Conservation (phyloP, 2,888 invertebrate genomes). For the Druceiella hillmani region DNA sequence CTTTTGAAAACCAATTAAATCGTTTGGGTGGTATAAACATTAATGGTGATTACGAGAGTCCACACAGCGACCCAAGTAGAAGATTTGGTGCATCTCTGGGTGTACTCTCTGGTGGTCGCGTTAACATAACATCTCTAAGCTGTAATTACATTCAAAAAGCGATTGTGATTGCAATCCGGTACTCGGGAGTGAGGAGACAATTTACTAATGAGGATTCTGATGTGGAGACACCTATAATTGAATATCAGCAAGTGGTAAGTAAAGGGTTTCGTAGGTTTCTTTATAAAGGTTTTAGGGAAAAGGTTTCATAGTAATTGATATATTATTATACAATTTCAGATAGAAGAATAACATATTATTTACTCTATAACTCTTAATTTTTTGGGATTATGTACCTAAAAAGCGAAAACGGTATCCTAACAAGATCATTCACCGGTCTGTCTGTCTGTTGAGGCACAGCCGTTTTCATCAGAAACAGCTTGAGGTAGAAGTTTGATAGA, state of each 20-base stretch:
- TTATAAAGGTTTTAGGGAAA: too few species aligned
- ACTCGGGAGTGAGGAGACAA: slow-evolving; percentile 81
- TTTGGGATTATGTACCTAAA: too few species aligned
- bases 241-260: slow-evolving; percentile 82
- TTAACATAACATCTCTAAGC: slow-evolving; percentile 62
- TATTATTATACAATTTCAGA: too few species aligned
- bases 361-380: too few species aligned
- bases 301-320: too few species aligned
- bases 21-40: slow-evolving; percentile 81
- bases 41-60: slow-evolving; percentile 74
- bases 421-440: too few species aligned
- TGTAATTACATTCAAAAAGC: slow-evolving; percentile 64
- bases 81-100: slow-evolving; percentile 82
- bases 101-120: slow-evolving; percentile 75
- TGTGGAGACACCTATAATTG: slow-evolving; percentile 78
- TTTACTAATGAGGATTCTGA: slow-evolving; percentile 68
- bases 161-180: slow-evolving; percentile 77
- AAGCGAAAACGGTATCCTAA: too few species aligned
- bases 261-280: too few species aligned
- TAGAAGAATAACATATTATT: too few species aligned
- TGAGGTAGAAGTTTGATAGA: too few species aligned
- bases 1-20: slow-evolving; percentile 75
- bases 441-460: too few species aligned
- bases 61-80: slow-evolving; percentile 77
- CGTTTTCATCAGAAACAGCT: too few species aligned